Base-by-base conservation (phyloP, 2,888 invertebrate genomes). In the Megastigmus dorsalis region DNA sequence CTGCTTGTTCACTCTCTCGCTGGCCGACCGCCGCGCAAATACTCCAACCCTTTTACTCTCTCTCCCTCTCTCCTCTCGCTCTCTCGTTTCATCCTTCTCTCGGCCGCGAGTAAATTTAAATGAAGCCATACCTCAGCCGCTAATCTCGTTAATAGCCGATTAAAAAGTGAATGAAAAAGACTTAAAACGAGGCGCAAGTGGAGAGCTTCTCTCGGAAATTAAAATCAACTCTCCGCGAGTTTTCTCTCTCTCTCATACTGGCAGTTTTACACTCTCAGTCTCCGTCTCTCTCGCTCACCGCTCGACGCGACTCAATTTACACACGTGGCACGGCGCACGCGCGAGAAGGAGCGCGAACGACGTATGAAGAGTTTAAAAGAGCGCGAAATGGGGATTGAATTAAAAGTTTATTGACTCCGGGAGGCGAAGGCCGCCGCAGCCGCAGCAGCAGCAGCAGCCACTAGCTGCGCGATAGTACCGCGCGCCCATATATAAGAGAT, bases 101-200 rank as follows among this genome's bases (percentile, higher is more conserved):
- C 18, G 2, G 15, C 67, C 5, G 7, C n/a, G 45, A 55, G 69
- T 62, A 63, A 76, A 79, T 77, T 77, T 76, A 60, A 67, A 76
- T 71, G 65, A 63, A 72, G 73, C 65, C 67, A 57, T 65, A 60
- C 20, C 69, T 77, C 66, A 45, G 77, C 52, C 41, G 67, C 75
- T 67, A 77, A 77, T 73, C 75, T 68, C 73, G 68, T 72, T 68
- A 69, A 68, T 77, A 68, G 66, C 62, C 71, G 74, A 66, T 75
- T 74, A 67, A 70, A 63, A 63, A 63, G 68, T 28, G 57, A 54
- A 41, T 65, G 63, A 60, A 76, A 74, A 72, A 55, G 71, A 72
- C 43, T 72, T 36, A 57, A 55, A 50, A 72, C 73, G 69, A 68
- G 45, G 50, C 26, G 63, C 66, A 62, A 59, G 62, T n/a, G 45